Evolutionary conservation across 2,888 invertebrate genomes (phyloP), one percentile per base, ranked within the genome.

Genomic region (Neoaliturus tenellus): DNA sequence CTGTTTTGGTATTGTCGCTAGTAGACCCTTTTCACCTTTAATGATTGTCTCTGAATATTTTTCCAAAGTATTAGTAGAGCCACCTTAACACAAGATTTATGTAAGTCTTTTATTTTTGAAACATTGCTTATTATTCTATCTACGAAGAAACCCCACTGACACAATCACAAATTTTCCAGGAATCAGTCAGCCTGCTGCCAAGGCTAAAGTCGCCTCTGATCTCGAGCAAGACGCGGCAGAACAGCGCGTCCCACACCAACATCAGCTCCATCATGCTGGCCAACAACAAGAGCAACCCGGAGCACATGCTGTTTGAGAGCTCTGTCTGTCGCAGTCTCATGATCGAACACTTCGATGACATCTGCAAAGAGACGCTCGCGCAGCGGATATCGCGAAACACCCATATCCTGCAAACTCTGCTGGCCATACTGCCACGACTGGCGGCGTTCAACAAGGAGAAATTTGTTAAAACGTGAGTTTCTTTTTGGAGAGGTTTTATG

Each of bases 371-470:
- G 91, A 95, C 98, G 2, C 93, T 98, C 91, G 94, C 94, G 55
- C 97, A 98, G 88, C 93, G 96, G 84, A 91, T 92, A 31, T 88
- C 87, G 80, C 94, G 95, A 88, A 96, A 95, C 80, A 92, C 93
- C 5, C 95, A 96, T 89, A 96, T 98, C 28, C 98, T 98, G 87
- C 96, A 97, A 89, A 95, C 96, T 0, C 91, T 99, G 17, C 93
- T 99, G 83, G 94, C 95, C 51, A 94, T 99, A 73, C 92, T 99
- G 85, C 99, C 99, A 0, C 93, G 98, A 86, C 91, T 99, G 80
- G 98, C 98, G 6, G 98, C 98, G n/a, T 98, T 99, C 89, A 95
- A 98, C 89, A 95, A 95, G 85, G 94, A 95, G 6, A 93, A 93
- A 83, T 99, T 98, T 89, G 93, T 95, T 0, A 92, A 93, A 83